Percentiles rank a stretch among this genome's conserved stretches.
Evolutionary conservation across 2,797 vertebrate genomes (phyloP).

Genomic region (Scleropages formosus): DNA sequence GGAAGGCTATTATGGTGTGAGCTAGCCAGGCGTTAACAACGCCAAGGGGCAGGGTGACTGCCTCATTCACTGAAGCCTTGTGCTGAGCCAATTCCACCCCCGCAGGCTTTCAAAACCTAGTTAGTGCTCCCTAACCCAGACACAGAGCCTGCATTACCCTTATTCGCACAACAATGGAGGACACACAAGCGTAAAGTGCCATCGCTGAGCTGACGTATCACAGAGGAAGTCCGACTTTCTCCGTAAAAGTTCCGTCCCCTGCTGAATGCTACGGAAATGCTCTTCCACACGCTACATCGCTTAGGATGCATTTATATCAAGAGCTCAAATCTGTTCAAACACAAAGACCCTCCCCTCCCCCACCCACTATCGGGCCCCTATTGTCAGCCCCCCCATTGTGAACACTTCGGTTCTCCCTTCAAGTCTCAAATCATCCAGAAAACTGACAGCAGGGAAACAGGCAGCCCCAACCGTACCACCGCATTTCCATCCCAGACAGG

Average conservation of each 20-base stretch:
- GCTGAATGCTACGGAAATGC: not conserved
- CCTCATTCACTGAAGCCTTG: not conserved
- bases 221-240: not conserved
- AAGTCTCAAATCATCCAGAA: conserved; percentile 23
- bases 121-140: not conserved
- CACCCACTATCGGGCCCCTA: conserved; percentile 1
- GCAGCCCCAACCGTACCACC: not conserved
- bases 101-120: not conserved
- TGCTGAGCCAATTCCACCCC: not conserved
- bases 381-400: conserved; percentile 16
- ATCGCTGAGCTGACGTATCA: not conserved
- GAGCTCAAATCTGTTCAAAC: conserved; percentile 1
- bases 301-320: not conserved
- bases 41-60: not conserved
- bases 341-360: conserved; percentile 22
- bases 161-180: conserved; percentile 1
- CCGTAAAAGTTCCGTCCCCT: not conserved
- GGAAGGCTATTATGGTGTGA: not conserved
- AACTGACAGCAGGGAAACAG: conserved; percentile 10
- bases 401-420: conserved; percentile 10
- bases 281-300: not conserved
- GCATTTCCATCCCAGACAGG: not conserved
- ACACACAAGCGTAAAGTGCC: not conserved
- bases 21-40: not conserved
- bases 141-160: not conserved